phyloP scores from a whole-genome alignment of 1,140 invertebrate genomes.

The Ganaspis sp. region DNA sequence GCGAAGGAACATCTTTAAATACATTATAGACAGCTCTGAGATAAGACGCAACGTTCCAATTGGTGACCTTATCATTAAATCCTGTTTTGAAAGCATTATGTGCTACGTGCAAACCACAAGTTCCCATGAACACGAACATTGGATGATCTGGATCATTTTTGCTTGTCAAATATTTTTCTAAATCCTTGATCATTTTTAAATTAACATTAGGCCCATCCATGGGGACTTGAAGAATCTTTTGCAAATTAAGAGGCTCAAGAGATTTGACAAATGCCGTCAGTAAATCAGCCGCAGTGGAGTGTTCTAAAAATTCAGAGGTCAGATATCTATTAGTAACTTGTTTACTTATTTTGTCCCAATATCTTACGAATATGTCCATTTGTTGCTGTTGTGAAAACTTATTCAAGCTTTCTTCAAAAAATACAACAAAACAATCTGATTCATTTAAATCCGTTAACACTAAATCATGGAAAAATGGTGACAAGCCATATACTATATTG shows the following conservation, averaged over 20 bases:
- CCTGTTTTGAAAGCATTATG: neutral
- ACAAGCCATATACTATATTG: neutral
- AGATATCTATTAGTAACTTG: conserved; percentile 37
- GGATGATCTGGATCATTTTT: neutral
- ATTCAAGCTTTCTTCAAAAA: conserved; percentile 50
- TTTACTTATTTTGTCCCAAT: conserved; percentile 29
- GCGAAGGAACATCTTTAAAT: neutral
- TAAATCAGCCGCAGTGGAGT: conserved; percentile 30
- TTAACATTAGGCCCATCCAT: conserved; percentile 55
- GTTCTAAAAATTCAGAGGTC: conserved; percentile 38
- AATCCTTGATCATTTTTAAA: conserved; percentile 35
- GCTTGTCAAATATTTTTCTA: neutral
- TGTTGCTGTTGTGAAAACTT: conserved; percentile 46
- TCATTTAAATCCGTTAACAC: neutral
- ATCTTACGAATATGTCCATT: conserved; percentile 44
- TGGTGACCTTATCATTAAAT: neutral
- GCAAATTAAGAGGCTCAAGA: neutral
- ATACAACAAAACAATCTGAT: conserved; percentile 34
- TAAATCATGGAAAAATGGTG: neutral
- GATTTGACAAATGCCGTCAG: conserved; percentile 31
- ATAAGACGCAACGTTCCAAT: neutral
- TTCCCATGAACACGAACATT: neutral
- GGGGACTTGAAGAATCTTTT: conserved; percentile 46
- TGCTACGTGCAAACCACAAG: neutral
- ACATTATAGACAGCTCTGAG: neutral